These are phyloP conservation scores for Pseudococcus longispinus DNA, from an alignment of 2,888 invertebrate genomes.

Conservation along the genomic window DNA sequence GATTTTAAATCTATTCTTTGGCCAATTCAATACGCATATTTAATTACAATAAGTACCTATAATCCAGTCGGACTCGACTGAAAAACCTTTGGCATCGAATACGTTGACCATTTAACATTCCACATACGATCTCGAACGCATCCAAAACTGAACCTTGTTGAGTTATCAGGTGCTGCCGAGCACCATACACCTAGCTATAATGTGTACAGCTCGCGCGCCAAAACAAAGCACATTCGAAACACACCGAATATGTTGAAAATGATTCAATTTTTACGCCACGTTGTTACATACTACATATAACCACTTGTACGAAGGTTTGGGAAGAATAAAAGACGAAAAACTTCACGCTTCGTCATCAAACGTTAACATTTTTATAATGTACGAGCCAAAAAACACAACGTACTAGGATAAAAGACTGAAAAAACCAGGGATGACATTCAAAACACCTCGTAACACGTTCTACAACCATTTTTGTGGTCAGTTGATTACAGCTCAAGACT, in stretches of 20 bases:
- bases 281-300: neutral
- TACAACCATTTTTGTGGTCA: conserved; percentile 22
- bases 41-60: neutral
- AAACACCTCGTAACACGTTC: conserved; percentile 23
- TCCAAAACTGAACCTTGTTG: neutral
- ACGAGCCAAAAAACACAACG: neutral
- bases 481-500: neutral
- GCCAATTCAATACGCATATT: neutral
- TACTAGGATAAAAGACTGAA: neutral
- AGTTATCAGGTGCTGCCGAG: neutral
- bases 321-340: conserved; percentile 10
- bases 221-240: neutral
- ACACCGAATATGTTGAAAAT: neutral
- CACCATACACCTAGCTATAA: neutral
- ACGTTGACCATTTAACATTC: neutral
- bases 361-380: neutral
- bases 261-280: neutral
- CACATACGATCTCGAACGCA: neutral
- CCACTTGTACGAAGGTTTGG: neutral
- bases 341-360: conserved; percentile 25
- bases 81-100: neutral
- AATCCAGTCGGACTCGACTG: neutral
- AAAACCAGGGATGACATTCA: conserved; percentile 21
- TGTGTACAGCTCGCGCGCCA: neutral
- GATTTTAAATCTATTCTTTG: neutral